A percentile compares a stretch with the other conserved stretches of the same genome.
These are phyloP conservation scores for Galemys pyrenaicus DNA, from an alignment of 2,113 vertebrate genomes.

Conservation along the genomic window DNA sequence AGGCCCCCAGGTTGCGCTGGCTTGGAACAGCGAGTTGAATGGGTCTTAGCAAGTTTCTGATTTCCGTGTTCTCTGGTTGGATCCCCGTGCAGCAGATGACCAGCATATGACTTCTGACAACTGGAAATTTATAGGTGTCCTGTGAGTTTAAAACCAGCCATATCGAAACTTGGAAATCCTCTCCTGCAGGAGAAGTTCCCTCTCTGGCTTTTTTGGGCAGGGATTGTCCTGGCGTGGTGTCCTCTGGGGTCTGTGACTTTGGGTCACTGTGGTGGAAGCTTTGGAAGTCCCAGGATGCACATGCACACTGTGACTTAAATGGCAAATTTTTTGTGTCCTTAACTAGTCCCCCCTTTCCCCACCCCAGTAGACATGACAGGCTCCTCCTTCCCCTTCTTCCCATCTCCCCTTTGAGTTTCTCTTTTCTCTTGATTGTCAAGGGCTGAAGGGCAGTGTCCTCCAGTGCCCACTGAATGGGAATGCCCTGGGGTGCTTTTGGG, in stretches of 20 bases:
- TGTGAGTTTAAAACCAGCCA: neutral
- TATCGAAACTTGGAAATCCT: neutral
- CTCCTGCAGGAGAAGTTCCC: neutral
- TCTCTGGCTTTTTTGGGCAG: too few relatives aligned
- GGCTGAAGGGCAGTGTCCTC: neutral
- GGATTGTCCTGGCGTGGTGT: neutral
- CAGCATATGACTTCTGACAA: slow-evolving; percentile 31
- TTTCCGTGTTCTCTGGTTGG: neutral
- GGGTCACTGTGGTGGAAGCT: neutral
- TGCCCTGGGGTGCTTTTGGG: neutral
- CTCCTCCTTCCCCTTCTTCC: neutral
- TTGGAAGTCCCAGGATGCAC: neutral
- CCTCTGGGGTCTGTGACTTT: neutral
- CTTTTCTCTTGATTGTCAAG: neutral
- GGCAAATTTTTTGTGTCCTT: neutral
- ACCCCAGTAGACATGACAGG: neutral
- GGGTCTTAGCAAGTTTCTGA: neutral
- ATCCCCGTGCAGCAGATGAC: neutral
- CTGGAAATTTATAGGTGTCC: neutral
- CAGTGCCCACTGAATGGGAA: neutral
- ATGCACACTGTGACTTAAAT: neutral
- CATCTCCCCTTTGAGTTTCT: neutral
- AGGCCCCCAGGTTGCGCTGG: neutral
- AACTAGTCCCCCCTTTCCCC: neutral
- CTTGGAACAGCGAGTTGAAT: neutral